Percentiles rank a stretch among this genome's conserved stretches.
phyloP scores from a whole-genome alignment of 1,140 invertebrate genomes.

The Patella vulgata region DNA sequence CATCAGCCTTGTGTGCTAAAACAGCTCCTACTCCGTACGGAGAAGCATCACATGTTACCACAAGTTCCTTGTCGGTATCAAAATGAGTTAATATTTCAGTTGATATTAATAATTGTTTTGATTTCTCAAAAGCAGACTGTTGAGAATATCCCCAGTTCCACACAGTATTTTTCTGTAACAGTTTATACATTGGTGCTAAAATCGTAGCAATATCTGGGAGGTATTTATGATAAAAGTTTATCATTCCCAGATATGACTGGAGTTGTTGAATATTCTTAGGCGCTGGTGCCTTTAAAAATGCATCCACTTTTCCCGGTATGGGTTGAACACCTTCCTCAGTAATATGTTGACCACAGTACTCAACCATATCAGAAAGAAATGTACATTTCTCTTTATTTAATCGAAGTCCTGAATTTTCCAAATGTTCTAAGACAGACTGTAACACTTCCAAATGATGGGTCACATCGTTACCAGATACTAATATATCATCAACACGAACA shows the following conservation, averaged over 20 bases:
- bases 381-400: no score
- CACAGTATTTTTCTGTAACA: slow-evolving; percentile 22
- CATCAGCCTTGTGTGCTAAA: slow-evolving; percentile 61
- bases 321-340: no score
- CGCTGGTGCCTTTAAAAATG: no score
- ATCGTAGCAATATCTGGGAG: slow-evolving; percentile 1
- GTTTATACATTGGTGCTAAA: slow-evolving; percentile 28
- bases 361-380: no score
- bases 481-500: not conserved
- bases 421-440: no score
- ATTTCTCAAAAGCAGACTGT: slow-evolving; percentile 28
- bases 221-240: no score
- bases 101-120: slow-evolving; percentile 42
- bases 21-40: slow-evolving; percentile 67
- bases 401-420: no score
- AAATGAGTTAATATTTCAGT: slow-evolving; percentile 58
- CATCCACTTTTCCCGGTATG: no score
- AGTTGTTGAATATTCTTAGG: no score
- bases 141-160: slow-evolving; percentile 33
- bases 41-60: slow-evolving; percentile 69
- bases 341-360: no score
- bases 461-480: not conserved
- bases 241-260: no score
- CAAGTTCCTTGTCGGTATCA: slow-evolving; percentile 58
- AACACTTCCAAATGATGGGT: no score